Conservation (phyloP, 2,113 vertebrate genomes). For the Hippocampus comes region DNA sequence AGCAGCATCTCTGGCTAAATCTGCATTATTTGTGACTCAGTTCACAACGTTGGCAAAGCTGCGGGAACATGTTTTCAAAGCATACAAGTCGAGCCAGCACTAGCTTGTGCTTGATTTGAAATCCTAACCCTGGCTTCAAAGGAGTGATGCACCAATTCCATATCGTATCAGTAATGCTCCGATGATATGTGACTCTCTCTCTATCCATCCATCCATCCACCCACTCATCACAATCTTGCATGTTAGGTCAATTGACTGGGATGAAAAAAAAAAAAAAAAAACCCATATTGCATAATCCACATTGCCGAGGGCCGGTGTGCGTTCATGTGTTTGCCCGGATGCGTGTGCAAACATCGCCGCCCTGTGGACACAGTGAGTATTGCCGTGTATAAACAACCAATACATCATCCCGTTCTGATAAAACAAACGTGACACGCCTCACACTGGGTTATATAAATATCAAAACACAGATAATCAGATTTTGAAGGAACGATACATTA, state of each 20-base stretch:
- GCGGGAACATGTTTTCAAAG: no score
- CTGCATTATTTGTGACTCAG: no score
- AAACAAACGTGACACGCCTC: not conserved
- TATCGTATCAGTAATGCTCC: no score
- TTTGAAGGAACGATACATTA: not conserved
- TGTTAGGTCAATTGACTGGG: constrained; percentile 39
- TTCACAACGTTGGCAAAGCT: no score
- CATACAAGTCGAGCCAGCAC: no score
- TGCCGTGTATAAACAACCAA: constrained; percentile 46
- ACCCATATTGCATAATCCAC: not conserved
- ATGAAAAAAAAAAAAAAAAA: not conserved
- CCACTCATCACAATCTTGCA: not conserved
- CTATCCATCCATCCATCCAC: no score
- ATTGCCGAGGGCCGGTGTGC: not conserved
- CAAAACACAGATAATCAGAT: not conserved
- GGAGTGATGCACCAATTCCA: no score
- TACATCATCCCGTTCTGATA: constrained; percentile 5
- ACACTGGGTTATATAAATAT: not conserved
- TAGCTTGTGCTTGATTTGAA: no score
- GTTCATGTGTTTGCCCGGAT: not conserved
- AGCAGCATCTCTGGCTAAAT: no score
- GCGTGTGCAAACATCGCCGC: constrained; percentile 40
- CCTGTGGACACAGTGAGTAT: constrained; percentile 39
- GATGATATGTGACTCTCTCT: not conserved
- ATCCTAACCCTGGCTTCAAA: no score